These are phyloP conservation scores for Paramacrobiotus metropolitanus DNA, from an alignment of 1,140 invertebrate genomes.

Conservation along the genomic window DNA sequence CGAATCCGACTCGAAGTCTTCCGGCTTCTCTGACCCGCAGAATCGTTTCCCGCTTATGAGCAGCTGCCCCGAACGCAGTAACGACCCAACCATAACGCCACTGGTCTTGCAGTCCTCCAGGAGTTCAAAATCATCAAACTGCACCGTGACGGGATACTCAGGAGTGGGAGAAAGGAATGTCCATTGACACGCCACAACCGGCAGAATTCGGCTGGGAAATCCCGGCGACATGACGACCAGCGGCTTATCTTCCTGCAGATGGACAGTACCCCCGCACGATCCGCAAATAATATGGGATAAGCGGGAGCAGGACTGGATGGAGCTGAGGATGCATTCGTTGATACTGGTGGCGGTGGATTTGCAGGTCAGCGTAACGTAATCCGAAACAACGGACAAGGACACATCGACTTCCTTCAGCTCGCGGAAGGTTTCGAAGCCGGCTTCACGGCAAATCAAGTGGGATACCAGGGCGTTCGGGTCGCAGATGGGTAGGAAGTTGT, in stretches of 20 bases:
- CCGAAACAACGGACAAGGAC: background rate
- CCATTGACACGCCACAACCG: background rate
- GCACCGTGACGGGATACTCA: background rate
- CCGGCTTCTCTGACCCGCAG: background rate
- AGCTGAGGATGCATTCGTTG: background rate
- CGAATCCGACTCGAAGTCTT: background rate
- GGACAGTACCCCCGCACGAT: background rate
- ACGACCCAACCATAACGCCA: background rate
- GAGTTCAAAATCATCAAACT: background rate
- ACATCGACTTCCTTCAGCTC: background rate
- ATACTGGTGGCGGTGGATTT: background rate
- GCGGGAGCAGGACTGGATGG: background rate
- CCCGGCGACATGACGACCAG: background rate
- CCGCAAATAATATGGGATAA: background rate
- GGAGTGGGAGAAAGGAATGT: background rate
- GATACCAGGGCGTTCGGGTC: background rate
- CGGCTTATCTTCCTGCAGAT: background rate
- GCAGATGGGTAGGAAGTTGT: constrained; percentile 3
- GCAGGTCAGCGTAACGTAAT: background rate
- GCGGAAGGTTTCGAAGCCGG: background rate
- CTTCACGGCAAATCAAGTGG: background rate
- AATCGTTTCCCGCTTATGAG: background rate
- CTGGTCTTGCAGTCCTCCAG: background rate
- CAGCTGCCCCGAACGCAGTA: background rate
- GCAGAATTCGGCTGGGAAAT: background rate